Percentiles rank a stretch among this genome's conserved stretches.
phyloP scores from a whole-genome alignment of 2,113 vertebrate genomes.

The Tor tambroides region DNA sequence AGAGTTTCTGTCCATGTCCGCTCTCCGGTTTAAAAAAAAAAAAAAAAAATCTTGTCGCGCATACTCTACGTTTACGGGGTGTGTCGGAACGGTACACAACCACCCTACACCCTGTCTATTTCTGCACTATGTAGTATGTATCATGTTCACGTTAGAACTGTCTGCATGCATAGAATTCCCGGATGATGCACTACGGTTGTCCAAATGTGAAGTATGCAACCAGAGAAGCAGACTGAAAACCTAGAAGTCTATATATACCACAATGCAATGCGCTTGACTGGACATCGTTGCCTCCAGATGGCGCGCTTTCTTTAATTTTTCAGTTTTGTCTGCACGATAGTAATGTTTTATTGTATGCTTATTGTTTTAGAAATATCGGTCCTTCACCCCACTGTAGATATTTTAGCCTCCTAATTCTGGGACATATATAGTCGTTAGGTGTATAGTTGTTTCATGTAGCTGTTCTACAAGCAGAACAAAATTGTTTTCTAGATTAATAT shows the following conservation, averaged over 20 bases:
- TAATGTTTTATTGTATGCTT: no score
- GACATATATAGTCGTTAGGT: no score
- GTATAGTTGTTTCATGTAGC: no score
- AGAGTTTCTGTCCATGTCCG: constrained; percentile 75
- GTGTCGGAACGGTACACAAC: background rate
- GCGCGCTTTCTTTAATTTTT: background rate
- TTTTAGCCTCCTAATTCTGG: no score
- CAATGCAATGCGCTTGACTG: background rate
- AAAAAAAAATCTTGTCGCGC: background rate
- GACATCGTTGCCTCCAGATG: background rate
- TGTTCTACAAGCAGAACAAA: no score
- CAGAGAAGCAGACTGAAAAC: background rate
- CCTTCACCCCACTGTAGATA: no score
- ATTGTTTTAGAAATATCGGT: no score
- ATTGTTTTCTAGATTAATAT: no score
- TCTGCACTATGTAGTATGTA: background rate
- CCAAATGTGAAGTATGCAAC: background rate
- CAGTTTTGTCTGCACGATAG: no score
- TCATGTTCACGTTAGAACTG: background rate
- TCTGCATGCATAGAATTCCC: background rate
- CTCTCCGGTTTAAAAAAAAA: background rate
- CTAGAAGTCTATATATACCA: background rate
- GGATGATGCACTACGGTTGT: background rate
- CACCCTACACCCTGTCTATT: background rate
- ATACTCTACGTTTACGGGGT: background rate